Evolutionary conservation across 2,888 invertebrate genomes (phyloP).

Genomic region (Cerceris rybyensis): DNA sequence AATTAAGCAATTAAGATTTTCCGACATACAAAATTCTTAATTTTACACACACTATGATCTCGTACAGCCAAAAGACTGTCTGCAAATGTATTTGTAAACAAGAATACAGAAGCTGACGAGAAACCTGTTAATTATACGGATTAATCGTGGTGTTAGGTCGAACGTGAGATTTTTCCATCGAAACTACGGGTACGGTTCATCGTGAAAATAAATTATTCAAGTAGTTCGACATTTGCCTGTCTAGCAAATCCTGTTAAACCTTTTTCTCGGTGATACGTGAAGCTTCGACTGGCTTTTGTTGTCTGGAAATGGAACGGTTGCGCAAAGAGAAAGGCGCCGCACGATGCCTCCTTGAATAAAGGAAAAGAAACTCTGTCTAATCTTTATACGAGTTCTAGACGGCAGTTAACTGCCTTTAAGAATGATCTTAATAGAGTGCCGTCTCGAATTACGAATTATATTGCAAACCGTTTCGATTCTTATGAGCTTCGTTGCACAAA

Average conservation of each 20-base stretch:
- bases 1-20: no score
- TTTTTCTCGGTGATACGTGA: slow-evolving; percentile 50
- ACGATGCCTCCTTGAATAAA: slow-evolving; percentile 60
- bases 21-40: no score
- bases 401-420: slow-evolving; percentile 38
- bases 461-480: neutral
- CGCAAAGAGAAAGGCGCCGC: slow-evolving; percentile 61
- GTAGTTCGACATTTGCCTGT: slow-evolving; percentile 43
- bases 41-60: no score
- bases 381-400: slow-evolving; percentile 50
- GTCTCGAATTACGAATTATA: slow-evolving; percentile 12
- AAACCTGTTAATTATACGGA: slow-evolving; percentile 39
- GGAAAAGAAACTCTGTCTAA: slow-evolving; percentile 59
- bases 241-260: slow-evolving; percentile 53
- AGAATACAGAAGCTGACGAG: slow-evolving; percentile 13
- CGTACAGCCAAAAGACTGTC: no score
- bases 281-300: slow-evolving; percentile 59
- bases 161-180: slow-evolving; percentile 36
- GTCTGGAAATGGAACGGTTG: slow-evolving; percentile 61
- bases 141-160: slow-evolving; percentile 26
- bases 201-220: slow-evolving; percentile 50
- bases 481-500: neutral
- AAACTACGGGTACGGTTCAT: slow-evolving; percentile 16
- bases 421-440: slow-evolving; percentile 31
- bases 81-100: neutral